Evolutionary conservation across 2,113 vertebrate genomes (phyloP).

Genomic region (Oreotrochilus melanogaster): DNA sequence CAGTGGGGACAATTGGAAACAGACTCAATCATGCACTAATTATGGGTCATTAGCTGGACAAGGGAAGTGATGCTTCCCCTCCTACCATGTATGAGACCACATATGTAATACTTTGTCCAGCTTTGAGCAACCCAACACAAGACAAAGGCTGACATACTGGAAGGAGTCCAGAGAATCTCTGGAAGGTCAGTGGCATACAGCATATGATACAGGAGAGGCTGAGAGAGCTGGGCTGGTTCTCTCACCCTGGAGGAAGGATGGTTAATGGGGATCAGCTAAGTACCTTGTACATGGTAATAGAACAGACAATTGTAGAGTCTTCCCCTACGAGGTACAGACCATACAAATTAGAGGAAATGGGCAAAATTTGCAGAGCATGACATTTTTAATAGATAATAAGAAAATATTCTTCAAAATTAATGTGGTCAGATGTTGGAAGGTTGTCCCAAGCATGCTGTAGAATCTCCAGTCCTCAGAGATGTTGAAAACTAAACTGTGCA

Average conservation of each 20-base stretch:
- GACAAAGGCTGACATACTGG: accelerated
- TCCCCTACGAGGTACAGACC: accelerated
- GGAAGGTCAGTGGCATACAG: neutral
- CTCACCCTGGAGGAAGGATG: neutral
- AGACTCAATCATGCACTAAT: neutral
- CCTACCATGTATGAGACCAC: neutral
- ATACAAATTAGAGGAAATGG: neutral
- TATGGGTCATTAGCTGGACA: neutral
- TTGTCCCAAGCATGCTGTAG: neutral
- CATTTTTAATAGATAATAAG: neutral
- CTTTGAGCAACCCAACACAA: neutral
- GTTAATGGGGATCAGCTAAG: neutral
- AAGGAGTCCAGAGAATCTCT: neutral
- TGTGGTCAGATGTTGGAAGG: neutral
- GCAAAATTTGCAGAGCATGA: neutral
- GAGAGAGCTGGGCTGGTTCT: accelerated
- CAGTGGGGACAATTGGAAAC: neutral
- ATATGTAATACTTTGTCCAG: neutral
- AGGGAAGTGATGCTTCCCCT: neutral
- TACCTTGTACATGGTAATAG: neutral
- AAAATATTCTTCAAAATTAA: neutral
- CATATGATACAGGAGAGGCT: neutral
- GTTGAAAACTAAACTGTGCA: neutral
- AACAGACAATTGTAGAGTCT: neutral
- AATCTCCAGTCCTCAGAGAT: neutral